Percentiles rank a stretch among this genome's conserved stretches.
Evolutionary conservation across 2,888 invertebrate species (phyloP).

Genomic region (Acronicta psi): DNA sequence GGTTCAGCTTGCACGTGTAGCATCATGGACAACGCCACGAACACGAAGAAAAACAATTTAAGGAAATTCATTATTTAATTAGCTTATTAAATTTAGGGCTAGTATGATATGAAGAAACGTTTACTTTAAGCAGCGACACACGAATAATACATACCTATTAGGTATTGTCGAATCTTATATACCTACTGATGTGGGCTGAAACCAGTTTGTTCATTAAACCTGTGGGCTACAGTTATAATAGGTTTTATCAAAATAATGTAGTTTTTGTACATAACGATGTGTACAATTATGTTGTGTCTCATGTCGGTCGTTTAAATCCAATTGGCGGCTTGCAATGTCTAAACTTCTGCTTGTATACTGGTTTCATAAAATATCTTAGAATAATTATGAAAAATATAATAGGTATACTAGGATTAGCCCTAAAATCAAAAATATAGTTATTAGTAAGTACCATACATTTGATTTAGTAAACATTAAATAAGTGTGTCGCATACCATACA

Average conservation of each 20-base stretch:
- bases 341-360: no score
- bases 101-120: not conserved
- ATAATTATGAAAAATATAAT: no score
- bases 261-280: no score
- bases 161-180: not conserved
- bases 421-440: no score
- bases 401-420: no score
- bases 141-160: not conserved
- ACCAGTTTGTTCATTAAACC: not conserved
- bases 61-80: conserved; percentile 13
- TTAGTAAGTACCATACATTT: no score
- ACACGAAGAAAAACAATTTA: conserved; percentile 11
- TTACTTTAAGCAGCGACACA: not conserved
- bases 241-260: not conserved
- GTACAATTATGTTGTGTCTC: not conserved
- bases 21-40: conserved; percentile 16
- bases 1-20: conserved; percentile 15
- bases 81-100: not conserved
- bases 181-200: not conserved
- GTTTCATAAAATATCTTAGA: no score
- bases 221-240: not conserved
- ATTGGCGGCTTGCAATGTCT: no score
- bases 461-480: no score
- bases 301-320: no score
- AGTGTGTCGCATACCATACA: no score